Base-by-base conservation (phyloP, 2,888 invertebrate species). In the Limnephilus auricula region DNA sequence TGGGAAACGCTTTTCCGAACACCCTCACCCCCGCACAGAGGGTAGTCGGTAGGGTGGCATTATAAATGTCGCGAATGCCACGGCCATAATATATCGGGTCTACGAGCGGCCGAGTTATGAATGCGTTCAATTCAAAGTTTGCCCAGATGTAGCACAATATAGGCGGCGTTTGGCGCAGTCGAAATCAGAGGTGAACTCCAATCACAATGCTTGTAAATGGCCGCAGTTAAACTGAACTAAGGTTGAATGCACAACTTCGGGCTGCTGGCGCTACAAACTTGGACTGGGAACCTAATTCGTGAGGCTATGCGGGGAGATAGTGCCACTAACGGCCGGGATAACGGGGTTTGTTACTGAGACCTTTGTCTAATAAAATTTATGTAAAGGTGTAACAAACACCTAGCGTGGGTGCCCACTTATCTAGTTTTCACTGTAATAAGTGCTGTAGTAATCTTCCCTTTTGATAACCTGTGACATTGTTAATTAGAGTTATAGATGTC, bases 111-210 rank as follows among this genome's bases (percentile, higher is more conserved):
- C 83, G 90, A 83, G 90, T 83, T 90, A 90, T 90, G 90, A 83
- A 90, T 65, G 90, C 65, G 83, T 92, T 92, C 89, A 91, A 92
- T 92, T 91, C 90, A 88, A 92, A 92, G 92, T 92, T 92, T 91
- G 86, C 83, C 86, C 89, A 83, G 91, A 92, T 89, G 90, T 91
- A 90, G 82, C 78, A 91, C 91, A 91, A 89, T 92, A 90, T 91
- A 90, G 92, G 84, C 83, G 91, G 84, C 84, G 79, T 87, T 89
- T 89, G 83, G 25, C 31, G 86, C 45, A 79, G 37, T 37, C 40
- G 79, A 40, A 91, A 91, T 32, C 65, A 83, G 83, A 83, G 82
- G 90, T 83, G 83, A 90, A 65, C 45, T 90, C n/a, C 25, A 45
- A 90, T 90, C 90, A 90, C 90, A 83, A 90, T 89, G 89, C 65